Evolutionary conservation across 2,888 invertebrate species (phyloP).

Genomic region (Diarsia mendica): DNA sequence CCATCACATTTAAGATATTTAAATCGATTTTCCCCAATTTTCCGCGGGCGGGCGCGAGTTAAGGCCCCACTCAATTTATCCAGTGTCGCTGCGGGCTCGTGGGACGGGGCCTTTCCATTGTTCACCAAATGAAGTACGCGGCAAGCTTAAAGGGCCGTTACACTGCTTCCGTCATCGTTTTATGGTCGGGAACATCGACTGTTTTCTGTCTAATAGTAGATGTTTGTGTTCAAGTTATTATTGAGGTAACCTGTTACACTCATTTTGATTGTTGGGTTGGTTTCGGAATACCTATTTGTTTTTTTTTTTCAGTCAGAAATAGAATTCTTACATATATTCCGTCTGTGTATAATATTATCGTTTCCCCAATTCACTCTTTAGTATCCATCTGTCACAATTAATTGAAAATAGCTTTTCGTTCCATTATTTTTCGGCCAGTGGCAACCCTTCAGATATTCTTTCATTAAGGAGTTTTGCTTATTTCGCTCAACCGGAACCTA

Average conservation of each 20-base stretch:
- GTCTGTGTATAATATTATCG: not conserved
- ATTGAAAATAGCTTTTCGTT: conserved; percentile 12
- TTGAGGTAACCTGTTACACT: conserved; percentile 20
- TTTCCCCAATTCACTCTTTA: not conserved
- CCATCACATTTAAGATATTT: conserved; percentile 89
- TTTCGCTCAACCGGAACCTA: conserved; percentile 87
- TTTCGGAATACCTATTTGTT: not conserved
- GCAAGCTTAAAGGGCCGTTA: conserved; percentile 83
- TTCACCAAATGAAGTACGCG: conserved; percentile 88
- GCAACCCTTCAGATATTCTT: conserved; percentile 82
- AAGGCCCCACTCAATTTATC: conserved; percentile 88
- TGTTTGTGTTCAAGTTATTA: conserved; percentile 38
- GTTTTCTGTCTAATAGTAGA: conserved; percentile 57
- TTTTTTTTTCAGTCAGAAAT: not conserved
- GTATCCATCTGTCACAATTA: not conserved
- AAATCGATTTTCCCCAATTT: conserved; percentile 90
- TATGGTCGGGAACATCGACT: conserved; percentile 70
- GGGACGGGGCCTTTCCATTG: conserved; percentile 83
- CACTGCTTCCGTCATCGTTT: conserved; percentile 82
- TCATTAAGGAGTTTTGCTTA: conserved; percentile 87
- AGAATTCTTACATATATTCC: not conserved
- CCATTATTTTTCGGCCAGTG: conserved; percentile 32
- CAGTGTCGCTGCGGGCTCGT: conserved; percentile 83
- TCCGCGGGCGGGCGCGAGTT: conserved; percentile 87
- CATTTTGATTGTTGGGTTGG: not conserved